Conservation (phyloP, 2,797 vertebrate genomes). For the Molossus alvarezi region DNA sequence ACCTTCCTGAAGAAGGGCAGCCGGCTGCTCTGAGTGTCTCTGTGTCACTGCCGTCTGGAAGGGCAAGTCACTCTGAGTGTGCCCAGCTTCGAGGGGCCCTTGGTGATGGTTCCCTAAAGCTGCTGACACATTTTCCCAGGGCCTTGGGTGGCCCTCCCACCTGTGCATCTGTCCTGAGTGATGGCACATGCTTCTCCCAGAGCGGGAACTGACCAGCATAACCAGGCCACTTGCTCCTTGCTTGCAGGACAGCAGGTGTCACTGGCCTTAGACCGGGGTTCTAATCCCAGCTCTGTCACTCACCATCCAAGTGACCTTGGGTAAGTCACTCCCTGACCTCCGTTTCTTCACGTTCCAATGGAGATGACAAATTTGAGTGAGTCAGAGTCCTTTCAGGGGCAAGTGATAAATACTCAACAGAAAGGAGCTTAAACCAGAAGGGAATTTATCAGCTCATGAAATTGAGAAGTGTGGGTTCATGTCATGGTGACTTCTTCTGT, state of each 20-base stretch:
- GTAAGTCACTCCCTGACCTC: not conserved
- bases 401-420: not conserved
- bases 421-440: slow-evolving; percentile 40
- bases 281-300: not conserved
- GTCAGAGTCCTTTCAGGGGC: not conserved
- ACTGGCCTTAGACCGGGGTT: not conserved
- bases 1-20: not conserved
- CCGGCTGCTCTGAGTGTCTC: not conserved
- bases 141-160: not conserved
- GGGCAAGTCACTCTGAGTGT: not conserved
- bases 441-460: not conserved
- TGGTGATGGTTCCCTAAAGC: not conserved
- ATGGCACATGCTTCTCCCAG: not conserved
- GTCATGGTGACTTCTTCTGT: not conserved
- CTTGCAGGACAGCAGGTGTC: not conserved
- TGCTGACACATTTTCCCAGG: not conserved
- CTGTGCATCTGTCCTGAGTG: not conserved
- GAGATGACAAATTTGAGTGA: not conserved
- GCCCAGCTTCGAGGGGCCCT: not conserved
- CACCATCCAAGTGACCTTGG: not conserved
- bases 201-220: not conserved
- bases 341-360: slow-evolving; percentile 9
- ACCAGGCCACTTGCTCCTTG: not conserved
- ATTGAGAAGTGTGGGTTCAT: not conserved
- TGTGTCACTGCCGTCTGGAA: not conserved